Evolutionary conservation across 2,888 invertebrate species (phyloP), one percentile per base, ranked within the genome.

Genomic region (Andrena praecox): DNA sequence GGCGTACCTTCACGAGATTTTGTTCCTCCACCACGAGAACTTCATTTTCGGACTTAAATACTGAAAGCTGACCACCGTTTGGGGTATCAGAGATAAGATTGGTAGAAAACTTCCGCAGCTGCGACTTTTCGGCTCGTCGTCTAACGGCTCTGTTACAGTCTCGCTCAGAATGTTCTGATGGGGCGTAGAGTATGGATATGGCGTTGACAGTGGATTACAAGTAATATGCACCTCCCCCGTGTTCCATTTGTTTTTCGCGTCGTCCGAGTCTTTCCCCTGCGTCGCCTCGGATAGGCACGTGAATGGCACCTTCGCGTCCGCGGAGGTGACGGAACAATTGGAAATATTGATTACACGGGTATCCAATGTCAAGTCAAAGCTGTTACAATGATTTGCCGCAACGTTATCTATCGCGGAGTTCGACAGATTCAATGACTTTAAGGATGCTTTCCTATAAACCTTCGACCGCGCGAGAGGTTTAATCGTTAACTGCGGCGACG

Each of bases 1-100:
- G 76, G 93, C 93, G 92, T 92, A 91, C 84, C 92, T 94, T 96
- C 96, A 96, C 95, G 96, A 96, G 89, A 96, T 96, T 92, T 96
- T 96, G 88, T 96, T 96, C 69, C 96, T 95, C 96, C 96, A 96
- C 95, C 96, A 95, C 68, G 95, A 95, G 91, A 95, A 95, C 90
- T 95, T 94, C 91, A 95, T 95, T 91, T 95, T 94, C 79, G 95
- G 95, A 77, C 93, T 94, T 24, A 93, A 91, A 85, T 94, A 93
- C 71, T 94, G 93, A 71, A 93, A 92, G 83, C 93, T 92, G 78
- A 93, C 89, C 64, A 93, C 90, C 54, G 93, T 93, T 70, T 93
- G 93, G 3, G 94, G 93, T 59, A 94, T 92, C 33, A 93, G 80
- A 27, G 93, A 91, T 42, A 93, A 84, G 42, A 93, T 93, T 10